phyloP scores from a whole-genome alignment of 2,113 vertebrate species.

The Hippopotamus amphibius region DNA sequence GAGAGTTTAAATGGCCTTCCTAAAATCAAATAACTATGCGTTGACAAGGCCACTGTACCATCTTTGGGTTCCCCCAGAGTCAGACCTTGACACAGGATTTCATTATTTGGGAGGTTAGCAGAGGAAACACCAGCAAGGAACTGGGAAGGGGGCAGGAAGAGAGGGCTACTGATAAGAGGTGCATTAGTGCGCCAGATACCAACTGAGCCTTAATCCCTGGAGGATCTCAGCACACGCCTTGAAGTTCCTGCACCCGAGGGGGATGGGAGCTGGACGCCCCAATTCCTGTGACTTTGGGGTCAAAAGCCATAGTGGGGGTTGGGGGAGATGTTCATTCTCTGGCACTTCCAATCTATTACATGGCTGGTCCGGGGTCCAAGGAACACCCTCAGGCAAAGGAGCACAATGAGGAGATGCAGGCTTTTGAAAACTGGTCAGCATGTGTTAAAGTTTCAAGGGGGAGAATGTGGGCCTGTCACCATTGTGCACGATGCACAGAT shows the following conservation, averaged over 20 bases:
- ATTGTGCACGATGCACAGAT: neutral
- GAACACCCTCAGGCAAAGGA: neutral
- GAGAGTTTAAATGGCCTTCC: neutral
- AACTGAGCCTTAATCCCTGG: rapidly evolving
- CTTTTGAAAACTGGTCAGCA: neutral
- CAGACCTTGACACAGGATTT: neutral
- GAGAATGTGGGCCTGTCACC: rapidly evolving
- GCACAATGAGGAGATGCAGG: neutral
- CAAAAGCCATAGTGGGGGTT: neutral
- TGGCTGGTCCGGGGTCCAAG: neutral
- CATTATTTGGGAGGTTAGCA: neutral
- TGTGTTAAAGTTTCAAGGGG: neutral
- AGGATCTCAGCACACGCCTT: neutral
- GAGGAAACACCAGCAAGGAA: neutral
- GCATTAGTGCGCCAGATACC: too few species aligned
- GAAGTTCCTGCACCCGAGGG: neutral
- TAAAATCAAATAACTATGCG: neutral
- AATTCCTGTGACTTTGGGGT: neutral
- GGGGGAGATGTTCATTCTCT: neutral
- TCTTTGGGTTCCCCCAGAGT: neutral
- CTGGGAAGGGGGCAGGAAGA: neutral
- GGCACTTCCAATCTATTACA: neutral
- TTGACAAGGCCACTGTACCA: neutral
- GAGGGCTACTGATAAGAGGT: neutral
- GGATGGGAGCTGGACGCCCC: too few species aligned